Conservation (phyloP, 2,113 vertebrate species). For the Cariama cristata region DNA sequence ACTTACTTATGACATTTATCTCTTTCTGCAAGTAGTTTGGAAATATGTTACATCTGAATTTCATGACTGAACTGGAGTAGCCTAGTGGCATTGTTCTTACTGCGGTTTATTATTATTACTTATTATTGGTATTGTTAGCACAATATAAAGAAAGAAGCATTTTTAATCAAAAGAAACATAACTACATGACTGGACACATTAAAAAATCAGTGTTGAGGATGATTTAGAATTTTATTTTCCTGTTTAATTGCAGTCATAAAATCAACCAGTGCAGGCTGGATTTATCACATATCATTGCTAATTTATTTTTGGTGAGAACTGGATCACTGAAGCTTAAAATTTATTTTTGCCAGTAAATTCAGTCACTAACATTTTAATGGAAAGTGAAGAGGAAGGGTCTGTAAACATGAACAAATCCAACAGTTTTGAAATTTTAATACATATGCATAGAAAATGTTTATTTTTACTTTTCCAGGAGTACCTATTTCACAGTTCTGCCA, state of each 20-base stretch:
- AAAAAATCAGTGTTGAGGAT: not conserved
- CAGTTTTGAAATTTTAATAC: not conserved
- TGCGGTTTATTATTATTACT: not conserved
- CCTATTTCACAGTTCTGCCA: not conserved
- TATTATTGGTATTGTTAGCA: not conserved
- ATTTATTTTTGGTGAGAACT: not conserved
- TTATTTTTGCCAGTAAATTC: not conserved
- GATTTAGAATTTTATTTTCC: constrained; percentile 30
- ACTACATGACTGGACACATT: not conserved
- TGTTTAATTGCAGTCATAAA: constrained; percentile 4
- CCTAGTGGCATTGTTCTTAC: not conserved
- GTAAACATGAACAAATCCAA: not conserved
- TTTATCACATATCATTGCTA: not conserved
- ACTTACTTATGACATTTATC: not conserved
- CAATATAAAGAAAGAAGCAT: not conserved
- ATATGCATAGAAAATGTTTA: not conserved
- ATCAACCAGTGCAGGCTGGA: not conserved
- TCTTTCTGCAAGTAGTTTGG: not conserved
- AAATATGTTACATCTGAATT: not conserved
- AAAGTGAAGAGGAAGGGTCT: not conserved
- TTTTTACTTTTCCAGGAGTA: not conserved
- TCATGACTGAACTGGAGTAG: not conserved
- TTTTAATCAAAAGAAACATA: not conserved
- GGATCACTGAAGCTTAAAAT: not conserved
- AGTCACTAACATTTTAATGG: not conserved